phyloP scores from a whole-genome alignment of 2,113 vertebrate species.

The Indri indri region DNA sequence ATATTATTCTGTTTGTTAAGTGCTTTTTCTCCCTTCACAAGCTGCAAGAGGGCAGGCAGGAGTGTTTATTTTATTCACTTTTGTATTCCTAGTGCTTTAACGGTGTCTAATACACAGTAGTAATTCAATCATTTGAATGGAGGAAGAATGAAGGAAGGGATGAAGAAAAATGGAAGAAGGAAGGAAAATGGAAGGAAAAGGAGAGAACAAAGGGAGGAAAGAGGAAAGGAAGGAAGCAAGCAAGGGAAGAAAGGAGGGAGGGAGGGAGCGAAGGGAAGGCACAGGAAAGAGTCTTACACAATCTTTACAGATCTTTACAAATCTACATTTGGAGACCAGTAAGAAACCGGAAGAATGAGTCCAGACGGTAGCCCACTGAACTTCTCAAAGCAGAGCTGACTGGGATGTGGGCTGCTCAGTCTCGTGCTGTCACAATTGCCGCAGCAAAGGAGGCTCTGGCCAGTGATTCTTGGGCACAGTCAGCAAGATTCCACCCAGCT shows the following conservation, averaged over 20 bases:
- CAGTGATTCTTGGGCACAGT: background rate
- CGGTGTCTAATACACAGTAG: background rate
- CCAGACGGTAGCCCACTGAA: background rate
- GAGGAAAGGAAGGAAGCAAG: background rate
- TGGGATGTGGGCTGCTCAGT: background rate
- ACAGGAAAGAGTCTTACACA: background rate
- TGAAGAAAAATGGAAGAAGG: background rate
- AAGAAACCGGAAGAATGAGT: background rate
- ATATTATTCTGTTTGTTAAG: background rate
- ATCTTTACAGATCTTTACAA: background rate
- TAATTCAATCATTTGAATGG: background rate
- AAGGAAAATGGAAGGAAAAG: too few relatives aligned
- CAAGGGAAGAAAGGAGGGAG: background rate
- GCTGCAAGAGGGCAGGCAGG: background rate
- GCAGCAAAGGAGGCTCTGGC: background rate
- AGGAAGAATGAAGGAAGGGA: background rate
- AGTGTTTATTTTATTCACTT: background rate
- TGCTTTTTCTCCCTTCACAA: background rate
- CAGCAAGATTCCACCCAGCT: background rate
- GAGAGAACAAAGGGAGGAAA: background rate
- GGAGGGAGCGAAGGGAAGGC: rapidly evolving
- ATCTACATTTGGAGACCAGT: background rate
- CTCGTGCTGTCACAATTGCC: background rate
- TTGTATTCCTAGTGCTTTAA: background rate
- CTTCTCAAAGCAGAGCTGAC: background rate